Evolutionary conservation across 1,140 invertebrate species (phyloP).

Genomic region (Hyposmocoma kahamanoa): DNA sequence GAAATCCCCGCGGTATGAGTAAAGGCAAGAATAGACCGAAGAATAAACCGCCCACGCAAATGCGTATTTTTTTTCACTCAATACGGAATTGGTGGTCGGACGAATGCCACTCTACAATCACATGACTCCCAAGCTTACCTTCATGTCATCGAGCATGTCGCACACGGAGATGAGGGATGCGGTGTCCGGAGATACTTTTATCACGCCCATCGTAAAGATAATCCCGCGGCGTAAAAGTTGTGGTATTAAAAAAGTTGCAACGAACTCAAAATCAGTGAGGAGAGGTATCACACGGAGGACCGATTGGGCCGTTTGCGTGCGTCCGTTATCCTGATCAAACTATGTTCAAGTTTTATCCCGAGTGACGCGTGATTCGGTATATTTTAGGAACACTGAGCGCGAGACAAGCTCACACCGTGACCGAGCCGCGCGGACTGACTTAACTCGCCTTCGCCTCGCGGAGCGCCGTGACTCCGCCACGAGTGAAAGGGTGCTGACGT

Average conservation of each 20-base stretch:
- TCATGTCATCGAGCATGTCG: constrained; percentile 67
- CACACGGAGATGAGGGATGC: constrained; percentile 58
- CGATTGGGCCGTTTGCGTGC: constrained; percentile 50
- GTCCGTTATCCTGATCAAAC: constrained; percentile 15
- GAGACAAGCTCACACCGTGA: constrained; percentile 61
- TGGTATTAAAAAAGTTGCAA: constrained; percentile 14
- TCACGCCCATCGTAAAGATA: constrained; percentile 53
- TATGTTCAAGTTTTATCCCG: constrained; percentile 30
- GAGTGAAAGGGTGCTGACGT: constrained; percentile 70
- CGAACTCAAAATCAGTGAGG: constrained; percentile 7
- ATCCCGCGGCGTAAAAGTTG: constrained; percentile 9
- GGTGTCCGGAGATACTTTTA: constrained; percentile 63
- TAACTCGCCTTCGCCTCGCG: constrained; percentile 21
- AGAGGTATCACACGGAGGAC: constrained; percentile 37
- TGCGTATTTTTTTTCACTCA: constrained; percentile 32
- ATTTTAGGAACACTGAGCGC: constrained; percentile 51
- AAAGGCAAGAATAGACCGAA: constrained; percentile 4
- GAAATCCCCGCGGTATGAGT: constrained; percentile 33
- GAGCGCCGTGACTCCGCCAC: constrained; percentile 30
- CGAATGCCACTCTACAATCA: constrained; percentile 37
- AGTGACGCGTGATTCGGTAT: constrained; percentile 46
- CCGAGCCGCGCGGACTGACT: constrained; percentile 66
- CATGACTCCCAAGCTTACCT: constrained; percentile 52
- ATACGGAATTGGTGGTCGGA: constrained; percentile 38
- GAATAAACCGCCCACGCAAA: constrained; percentile 1